Base-by-base conservation (phyloP, 1,140 invertebrate species). In the Lethrus apterus region DNA sequence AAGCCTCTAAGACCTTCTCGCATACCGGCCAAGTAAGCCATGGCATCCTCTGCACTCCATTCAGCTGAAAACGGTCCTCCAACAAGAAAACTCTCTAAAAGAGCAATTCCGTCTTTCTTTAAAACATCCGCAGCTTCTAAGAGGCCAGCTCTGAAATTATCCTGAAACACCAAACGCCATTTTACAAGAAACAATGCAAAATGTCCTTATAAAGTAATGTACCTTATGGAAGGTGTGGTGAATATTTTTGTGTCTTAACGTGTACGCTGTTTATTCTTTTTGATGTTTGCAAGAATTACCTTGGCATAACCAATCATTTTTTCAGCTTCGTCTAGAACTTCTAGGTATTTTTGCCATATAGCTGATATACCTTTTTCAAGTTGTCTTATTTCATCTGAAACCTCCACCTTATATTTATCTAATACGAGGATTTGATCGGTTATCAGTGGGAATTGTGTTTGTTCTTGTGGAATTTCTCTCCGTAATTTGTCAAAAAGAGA, bases 361-460 rank as follows among this genome's bases (percentile, higher is more conserved):
- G 66, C 55, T 9, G 73, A 67, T n/a, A 89, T 71, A 44, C 78
- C 74, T 51, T 77, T 72, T 46, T 82, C 66, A 52, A 74, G 73
- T 8, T 67, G 63, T 26, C 67, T 63, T 48, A 83, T 74, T 50
- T 82, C 72, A 7, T 70, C 65, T 29, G 72, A 65, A 32, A 82
- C 40, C 32, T 73, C 68, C 1, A 78, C 72, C 48, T 77, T 73
- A 58, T 85, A 85, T 60, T 86, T 86, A 38, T 73, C 78, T 51
- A 89, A 63, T 50, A 78, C 79, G 24, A 66, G 64, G 69, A 84
- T 83, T 62, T 87, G 77, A 26, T 89, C 84, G 33, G 71, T 69
- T 26, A 89, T 80, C 2, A 76, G 74, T 2, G 78, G 75, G 60
- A 90, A 87, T 50, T 79, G 75, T 48, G 73, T 71, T 64, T 86